A percentile compares a stretch with the other conserved stretches of the same genome.
Evolutionary conservation across 2,113 vertebrate species (phyloP).

Genomic region (Falcunculus frontatus): DNA sequence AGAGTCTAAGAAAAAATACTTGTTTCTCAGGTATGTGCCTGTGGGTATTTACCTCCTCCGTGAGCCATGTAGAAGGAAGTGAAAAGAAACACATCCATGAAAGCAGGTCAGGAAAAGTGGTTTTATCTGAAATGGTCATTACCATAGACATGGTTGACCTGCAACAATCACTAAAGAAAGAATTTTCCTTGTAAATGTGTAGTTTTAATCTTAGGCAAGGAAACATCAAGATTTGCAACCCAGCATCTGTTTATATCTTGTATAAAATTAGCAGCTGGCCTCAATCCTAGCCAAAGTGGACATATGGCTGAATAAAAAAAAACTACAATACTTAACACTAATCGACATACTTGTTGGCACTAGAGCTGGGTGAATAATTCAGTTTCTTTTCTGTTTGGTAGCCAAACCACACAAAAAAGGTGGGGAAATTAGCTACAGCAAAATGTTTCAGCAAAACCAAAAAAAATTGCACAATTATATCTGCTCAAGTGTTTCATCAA

Average conservation of each 20-base stretch:
- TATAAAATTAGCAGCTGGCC: conserved; percentile 38
- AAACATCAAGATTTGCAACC: conserved; percentile 2
- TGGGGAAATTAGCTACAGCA: not conserved
- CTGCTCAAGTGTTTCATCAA: not conserved
- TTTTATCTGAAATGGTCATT: not conserved
- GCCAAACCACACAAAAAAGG: not conserved
- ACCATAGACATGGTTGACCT: not conserved
- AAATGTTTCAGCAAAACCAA: not conserved
- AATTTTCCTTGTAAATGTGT: not conserved
- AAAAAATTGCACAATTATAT: not conserved
- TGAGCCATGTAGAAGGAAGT: not conserved
- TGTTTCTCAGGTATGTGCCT: not conserved
- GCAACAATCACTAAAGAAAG: not conserved
- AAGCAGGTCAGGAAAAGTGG: not conserved
- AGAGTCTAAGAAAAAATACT: not conserved
- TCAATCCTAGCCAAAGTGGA: conserved; percentile 34
- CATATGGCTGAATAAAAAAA: conserved; percentile 43
- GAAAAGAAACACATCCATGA: not conserved
- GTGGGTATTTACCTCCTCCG: not conserved
- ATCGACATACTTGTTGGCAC: conserved; percentile 37
- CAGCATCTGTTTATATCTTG: conserved; percentile 28
- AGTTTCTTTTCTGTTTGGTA: not conserved
- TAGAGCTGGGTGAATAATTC: not conserved
- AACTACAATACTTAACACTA: conserved; percentile 56
- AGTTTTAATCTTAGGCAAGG: not conserved